Evolutionary conservation across 2,888 invertebrate species (phyloP), one percentile per base, ranked within the genome.

Genomic region (Carterocephalus palaemon): DNA sequence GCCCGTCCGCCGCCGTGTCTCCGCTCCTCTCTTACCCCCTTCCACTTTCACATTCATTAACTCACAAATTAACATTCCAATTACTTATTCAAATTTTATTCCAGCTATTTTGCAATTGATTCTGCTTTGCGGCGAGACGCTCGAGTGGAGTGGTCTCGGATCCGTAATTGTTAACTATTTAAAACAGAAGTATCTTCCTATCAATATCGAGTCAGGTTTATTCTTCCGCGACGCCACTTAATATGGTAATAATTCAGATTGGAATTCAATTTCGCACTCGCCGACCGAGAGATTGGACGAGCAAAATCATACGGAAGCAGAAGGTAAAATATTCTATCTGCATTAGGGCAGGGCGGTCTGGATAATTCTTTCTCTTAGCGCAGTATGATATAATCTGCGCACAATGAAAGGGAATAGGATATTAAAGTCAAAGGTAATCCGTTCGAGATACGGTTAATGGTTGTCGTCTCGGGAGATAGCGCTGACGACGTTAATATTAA

Each of bases 391-490:
- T 43, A 36, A 43, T 43, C 42, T 29, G 34, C 4, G 43, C 15
- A 29, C 34, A 13, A 43, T 43, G 43, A 43, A 36, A 43, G 28
- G 29, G 43, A 43, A 43, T 43, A 17, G 29, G 36, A 29, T 43
- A 43, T 43, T 36, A 17, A 43, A 36, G 43, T 43, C 43, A 43
- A 36, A 43, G 43, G 43, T 43, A 43, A 43, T 43, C 43, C 43
- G 29, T 43, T 43, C 22, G 15, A 43, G 36, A 43, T 36, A 43
- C 20, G 34, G 15, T 43, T 36, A 43, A 36, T 36, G 43, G 23
- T 36, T 29, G 36, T 34, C 12, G 26, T 34, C 28, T 42, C 22
- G 24, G 24, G 19, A 42, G 34, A 13, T 26, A 34, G 33, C 9
- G 20, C 33, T 6, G 15, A 42, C 17, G 26, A 37, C 24, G 15